Conservation (phyloP, 1,140 invertebrate genomes). For the Hylaeus volcanicus region DNA sequence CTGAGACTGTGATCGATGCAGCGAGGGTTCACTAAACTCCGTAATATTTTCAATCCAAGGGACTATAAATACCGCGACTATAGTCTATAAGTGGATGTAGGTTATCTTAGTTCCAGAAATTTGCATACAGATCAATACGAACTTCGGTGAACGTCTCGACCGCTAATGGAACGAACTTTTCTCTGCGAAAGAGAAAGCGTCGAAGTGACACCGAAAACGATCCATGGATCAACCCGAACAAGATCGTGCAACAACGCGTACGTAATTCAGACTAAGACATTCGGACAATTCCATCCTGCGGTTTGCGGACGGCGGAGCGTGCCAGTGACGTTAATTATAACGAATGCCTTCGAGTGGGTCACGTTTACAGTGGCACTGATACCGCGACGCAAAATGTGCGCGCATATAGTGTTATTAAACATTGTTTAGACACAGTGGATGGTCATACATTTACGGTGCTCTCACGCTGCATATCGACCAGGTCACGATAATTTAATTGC, state of each 20-base stretch:
- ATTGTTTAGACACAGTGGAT: conserved; percentile 54
- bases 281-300: conserved; percentile 58
- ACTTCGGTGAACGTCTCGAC: too few species aligned
- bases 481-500: conserved; percentile 22
- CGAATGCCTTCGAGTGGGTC: conserved; percentile 64
- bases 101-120: too few species aligned
- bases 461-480: conserved; percentile 40
- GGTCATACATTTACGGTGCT: conserved; percentile 22
- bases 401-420: conserved; percentile 37
- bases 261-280: conserved; percentile 62
- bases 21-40: too few species aligned
- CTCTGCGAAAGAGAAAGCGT: background rate
- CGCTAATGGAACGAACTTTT: background rate
- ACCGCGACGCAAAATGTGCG: conserved; percentile 34
- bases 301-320: conserved; percentile 57
- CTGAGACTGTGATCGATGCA: too few species aligned
- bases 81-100: too few species aligned
- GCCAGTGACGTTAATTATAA: conserved; percentile 69
- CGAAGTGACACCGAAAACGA: background rate
- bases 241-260: conserved; percentile 47
- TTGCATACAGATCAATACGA: background rate
- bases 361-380: conserved; percentile 48
- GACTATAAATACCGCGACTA: too few species aligned
- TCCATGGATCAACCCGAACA: conserved; percentile 11
- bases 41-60: too few species aligned